These are phyloP conservation scores for Drosophila flavopinicola DNA, from an alignment of 2,888 invertebrate genomes.

Conservation along the genomic window DNA sequence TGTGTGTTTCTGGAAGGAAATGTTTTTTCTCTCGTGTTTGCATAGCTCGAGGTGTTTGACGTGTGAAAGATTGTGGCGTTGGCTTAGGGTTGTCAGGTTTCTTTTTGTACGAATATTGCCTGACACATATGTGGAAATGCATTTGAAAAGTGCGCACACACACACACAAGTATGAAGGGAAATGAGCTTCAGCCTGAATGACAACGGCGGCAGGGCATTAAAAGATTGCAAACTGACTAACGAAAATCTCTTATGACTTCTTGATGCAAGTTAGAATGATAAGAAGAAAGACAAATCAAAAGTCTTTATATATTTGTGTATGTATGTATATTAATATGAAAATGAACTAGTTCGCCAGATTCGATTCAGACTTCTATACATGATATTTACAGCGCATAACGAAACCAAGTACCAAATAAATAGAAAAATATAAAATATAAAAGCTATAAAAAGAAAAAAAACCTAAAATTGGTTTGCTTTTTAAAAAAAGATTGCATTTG, in stretches of 20 bases:
- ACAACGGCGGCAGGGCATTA: slow-evolving; percentile 6
- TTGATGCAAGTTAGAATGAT: not conserved
- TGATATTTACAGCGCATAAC: too few species aligned
- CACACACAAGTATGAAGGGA: not conserved
- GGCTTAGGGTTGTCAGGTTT: slow-evolving; percentile 64
- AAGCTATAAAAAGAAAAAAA: too few species aligned
- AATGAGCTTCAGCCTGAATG: slow-evolving; percentile 4
- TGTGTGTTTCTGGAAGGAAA: slow-evolving; percentile 55
- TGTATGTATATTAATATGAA: too few species aligned
- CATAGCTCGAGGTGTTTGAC: slow-evolving; percentile 56
- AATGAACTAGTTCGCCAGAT: too few species aligned
- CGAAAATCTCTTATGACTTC: too few species aligned
- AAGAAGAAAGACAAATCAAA: too few species aligned
- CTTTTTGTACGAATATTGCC: slow-evolving; percentile 24
- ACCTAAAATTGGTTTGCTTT: too few species aligned
- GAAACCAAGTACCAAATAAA: too few species aligned
- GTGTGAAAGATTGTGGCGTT: slow-evolving; percentile 53
- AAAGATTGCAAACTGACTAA: slow-evolving; percentile 4
- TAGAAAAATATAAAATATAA: too few species aligned
- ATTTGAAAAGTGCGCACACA: slow-evolving; percentile 26
- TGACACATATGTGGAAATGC: slow-evolving; percentile 39
- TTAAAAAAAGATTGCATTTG: too few species aligned
- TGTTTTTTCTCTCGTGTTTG: slow-evolving; percentile 30
- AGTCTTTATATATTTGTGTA: too few species aligned
- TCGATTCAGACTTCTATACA: too few species aligned